phyloP scores from a whole-genome alignment of 2,113 vertebrate species.

The Nibea albiflora region DNA sequence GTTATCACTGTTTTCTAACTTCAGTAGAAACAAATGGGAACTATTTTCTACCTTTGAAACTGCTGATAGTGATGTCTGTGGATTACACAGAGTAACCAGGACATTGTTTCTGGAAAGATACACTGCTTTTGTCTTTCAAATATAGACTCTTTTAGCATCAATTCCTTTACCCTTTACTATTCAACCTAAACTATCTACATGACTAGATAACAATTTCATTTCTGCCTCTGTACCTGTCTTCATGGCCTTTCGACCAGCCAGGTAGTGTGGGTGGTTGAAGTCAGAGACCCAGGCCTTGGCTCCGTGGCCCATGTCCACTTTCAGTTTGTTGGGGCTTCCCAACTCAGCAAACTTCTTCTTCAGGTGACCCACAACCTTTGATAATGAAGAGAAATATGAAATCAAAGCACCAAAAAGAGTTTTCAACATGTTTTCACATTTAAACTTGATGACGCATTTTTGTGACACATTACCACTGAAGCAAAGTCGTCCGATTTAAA shows the following conservation, averaged over 20 bases:
- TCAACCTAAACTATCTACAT: too few relatives aligned
- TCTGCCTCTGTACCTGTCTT: conserved; percentile 86
- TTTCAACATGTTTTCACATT: not conserved
- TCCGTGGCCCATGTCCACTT: conserved; percentile 88
- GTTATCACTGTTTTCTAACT: not conserved
- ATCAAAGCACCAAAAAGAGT: not conserved
- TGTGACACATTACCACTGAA: not conserved
- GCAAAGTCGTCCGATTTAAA: conserved; percentile 1
- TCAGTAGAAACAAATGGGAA: not conserved
- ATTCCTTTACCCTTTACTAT: not conserved
- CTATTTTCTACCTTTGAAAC: not conserved
- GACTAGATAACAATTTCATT: not conserved
- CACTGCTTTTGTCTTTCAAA: not conserved
- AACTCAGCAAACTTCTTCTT: conserved; percentile 89
- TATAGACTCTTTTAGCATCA: not conserved
- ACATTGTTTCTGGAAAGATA: not conserved
- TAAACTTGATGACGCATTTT: not conserved
- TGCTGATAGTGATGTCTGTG: not conserved
- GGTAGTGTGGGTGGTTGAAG: conserved; percentile 96
- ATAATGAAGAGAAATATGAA: not conserved
- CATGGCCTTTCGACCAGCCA: conserved; percentile 94
- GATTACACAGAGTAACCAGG: not conserved
- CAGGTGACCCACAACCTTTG: conserved; percentile 88
- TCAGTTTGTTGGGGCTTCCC: conserved; percentile 92
- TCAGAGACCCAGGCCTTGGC: conserved; percentile 97